These are phyloP conservation scores for Tenualosa thibaudeaui DNA, from an alignment of 2,797 vertebrate genomes.

Conservation along the genomic window DNA sequence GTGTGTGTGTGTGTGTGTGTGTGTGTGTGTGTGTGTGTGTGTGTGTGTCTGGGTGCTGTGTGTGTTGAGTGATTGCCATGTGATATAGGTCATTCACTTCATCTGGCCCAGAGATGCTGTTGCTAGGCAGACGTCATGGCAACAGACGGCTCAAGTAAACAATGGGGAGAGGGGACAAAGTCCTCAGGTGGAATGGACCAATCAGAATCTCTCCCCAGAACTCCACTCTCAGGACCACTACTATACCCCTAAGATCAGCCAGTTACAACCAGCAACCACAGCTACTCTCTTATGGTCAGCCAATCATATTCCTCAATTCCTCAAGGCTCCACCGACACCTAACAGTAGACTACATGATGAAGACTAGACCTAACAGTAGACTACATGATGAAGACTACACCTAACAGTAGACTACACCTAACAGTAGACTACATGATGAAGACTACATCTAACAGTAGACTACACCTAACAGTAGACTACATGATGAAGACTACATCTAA, in stretches of 20 bases:
- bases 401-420: background rate
- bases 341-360: background rate
- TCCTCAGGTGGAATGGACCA: slow-evolving; percentile 30
- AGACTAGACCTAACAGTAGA: background rate
- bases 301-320: background rate
- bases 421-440: background rate
- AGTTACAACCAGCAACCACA: background rate
- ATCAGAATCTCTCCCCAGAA: slow-evolving; percentile 27
- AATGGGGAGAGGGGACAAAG: slow-evolving; percentile 39
- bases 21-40: background rate
- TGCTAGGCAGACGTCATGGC: slow-evolving; percentile 32
- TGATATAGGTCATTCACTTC: slow-evolving; percentile 1
- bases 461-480: no score
- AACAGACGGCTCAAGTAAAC: slow-evolving; percentile 43
- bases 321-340: no score
- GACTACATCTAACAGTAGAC: no score
- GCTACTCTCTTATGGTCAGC: background rate
- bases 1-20: slow-evolving; percentile 10
- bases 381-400: no score
- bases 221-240: background rate
- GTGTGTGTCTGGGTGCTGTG: background rate
- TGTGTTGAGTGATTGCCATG: background rate
- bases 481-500: no score
- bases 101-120: background rate
- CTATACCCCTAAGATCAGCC: slow-evolving; percentile 20